Conservation (phyloP, 2,888 invertebrate genomes). For the Osmoderma eremita region DNA sequence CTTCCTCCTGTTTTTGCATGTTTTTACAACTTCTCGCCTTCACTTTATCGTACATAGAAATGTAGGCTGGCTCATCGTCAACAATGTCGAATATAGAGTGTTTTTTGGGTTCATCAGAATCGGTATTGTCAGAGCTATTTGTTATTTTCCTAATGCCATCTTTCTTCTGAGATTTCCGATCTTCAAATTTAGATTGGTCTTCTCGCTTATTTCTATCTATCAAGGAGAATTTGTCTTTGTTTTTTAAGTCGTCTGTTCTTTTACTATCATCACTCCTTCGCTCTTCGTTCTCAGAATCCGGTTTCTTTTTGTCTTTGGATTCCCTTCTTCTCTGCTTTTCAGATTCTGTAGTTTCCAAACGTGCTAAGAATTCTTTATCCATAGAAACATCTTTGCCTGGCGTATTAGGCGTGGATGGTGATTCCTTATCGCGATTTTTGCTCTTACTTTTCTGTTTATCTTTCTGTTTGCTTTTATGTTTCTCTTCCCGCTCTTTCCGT, state of each 20-base stretch:
- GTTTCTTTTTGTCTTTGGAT: slow-evolving; percentile 67
- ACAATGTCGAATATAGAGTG: slow-evolving; percentile 92
- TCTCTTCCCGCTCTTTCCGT: slow-evolving; percentile 55
- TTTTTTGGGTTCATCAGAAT: slow-evolving; percentile 86
- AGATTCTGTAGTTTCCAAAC: slow-evolving; percentile 70
- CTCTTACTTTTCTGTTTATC: slow-evolving; percentile 56
- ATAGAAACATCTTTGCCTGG: slow-evolving; percentile 55
- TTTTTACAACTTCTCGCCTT: slow-evolving; percentile 94
- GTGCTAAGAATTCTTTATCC: slow-evolving; percentile 70
- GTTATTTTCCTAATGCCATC: slow-evolving; percentile 60
- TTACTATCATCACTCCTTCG: slow-evolving; percentile 33
- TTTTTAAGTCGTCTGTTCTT: slow-evolving; percentile 50
- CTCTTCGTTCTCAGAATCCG: slow-evolving; percentile 66
- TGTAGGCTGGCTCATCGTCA: slow-evolving; percentile 88
- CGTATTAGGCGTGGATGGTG: slow-evolving; percentile 51
- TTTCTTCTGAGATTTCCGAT: slow-evolving; percentile 53
- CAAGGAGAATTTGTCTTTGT: slow-evolving; percentile 48
- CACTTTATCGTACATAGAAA: slow-evolving; percentile 98
- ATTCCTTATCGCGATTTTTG: slow-evolving; percentile 59
- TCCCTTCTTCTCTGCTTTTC: slow-evolving; percentile 69
- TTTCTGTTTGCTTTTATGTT: slow-evolving; percentile 53
- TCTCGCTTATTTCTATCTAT: slow-evolving; percentile 48
- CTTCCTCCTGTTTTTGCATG: slow-evolving; percentile 91
- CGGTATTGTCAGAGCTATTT: slow-evolving; percentile 75
- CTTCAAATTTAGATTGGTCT: slow-evolving; percentile 50